Evolutionary conservation across 2,113 vertebrate species (phyloP), one percentile per base, ranked within the genome.

Genomic region (Irena cyanogastra): DNA sequence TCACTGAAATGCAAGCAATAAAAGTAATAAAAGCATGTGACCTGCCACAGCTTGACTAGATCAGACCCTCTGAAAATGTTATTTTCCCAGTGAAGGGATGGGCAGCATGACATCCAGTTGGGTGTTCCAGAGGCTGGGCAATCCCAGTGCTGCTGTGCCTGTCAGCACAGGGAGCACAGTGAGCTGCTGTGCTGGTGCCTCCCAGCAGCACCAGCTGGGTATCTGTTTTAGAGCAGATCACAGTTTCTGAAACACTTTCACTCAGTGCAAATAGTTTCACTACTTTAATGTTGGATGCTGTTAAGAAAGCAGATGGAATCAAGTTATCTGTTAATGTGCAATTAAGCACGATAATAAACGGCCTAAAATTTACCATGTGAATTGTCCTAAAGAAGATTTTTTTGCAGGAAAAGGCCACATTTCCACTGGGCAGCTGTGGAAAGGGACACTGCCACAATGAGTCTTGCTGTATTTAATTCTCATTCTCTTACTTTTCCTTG

Each of bases 81-180:
- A 7, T 22, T 54, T 26, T 61, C 28, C 20, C 59, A 27, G 0
- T 0, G 21, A 47, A 47, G 26, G 8, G 28, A 30, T 28, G 20
- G 35, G 28, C 33, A 52, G 23, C 3, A 5, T 0, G 9, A 49
- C 4, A 7, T 15, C 27, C 39, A 8, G 22, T 7, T 2, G 54
- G 22, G 41, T 26, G 12, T 60, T 49, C 19, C 70, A 9, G 41
- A 33, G 50, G 24, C 50, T 14, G 3, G 11, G 33, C 47, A 41
- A 47, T 11, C 8, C 18, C 28, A 10, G 12, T 5, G 50, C 28
- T 7, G 23, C 37, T 37, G 17, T 45, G n/a, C 1, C 56, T 8
- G 47, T 20, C 8, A 7, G 66, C 3, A 10, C 63, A 18, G 27
- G 31, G 77, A 33, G 10, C 16, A 2, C 3, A 1, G 31, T 0